Base-by-base conservation (phyloP, 2,113 vertebrate species). In the Blennius ocellaris region DNA sequence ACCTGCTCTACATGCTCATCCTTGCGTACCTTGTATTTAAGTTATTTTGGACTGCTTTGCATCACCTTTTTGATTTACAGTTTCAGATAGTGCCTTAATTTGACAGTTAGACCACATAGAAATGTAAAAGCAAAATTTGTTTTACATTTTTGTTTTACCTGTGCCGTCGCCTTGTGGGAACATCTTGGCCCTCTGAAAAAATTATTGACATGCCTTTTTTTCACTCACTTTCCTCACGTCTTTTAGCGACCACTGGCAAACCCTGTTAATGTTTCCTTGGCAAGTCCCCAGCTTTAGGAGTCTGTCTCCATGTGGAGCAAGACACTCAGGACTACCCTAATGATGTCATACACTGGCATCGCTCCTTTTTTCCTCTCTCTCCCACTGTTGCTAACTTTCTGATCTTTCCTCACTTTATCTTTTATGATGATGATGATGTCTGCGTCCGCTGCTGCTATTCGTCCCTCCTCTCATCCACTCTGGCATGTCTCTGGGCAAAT, bases 401-500 rank as follows among this genome's bases (percentile, higher is more conserved):
- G 40, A 86, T 91, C 88, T 84, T 88, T 84, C 87, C 79, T 86
- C 87, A 68, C 84, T 86, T 89, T 69, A 64, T 89, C 88, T 90
- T 89, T 91, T 85, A 87, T 79, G 83, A 80, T 84, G 81, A 86
- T 81, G 86, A 89, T 88, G 85, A 92, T 89, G 88, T 89, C 83
- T 78, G 83, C 54, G 69, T 90, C 81, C 80, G 70, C 80, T 69
- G 62, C 82, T 90, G 85, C 89, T 85, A 92, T 92, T 92, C 85
- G 91, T 90, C 82, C 87, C 90, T 63, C 55, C 71, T 83, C 79
- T 81, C 77, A 52, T 83, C 85, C 78, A 68, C 83, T 80, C 81
- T 45, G 16, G 88, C 82, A 93, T 90, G 92, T 94, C 92, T 94
- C 93, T 73, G 89, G 93, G 93, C 93, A 94, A 93, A 94, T 87